Evolutionary conservation across 2,888 invertebrate species (phyloP), one percentile per base, ranked within the genome.

Genomic region (Xestia c-nigrum): DNA sequence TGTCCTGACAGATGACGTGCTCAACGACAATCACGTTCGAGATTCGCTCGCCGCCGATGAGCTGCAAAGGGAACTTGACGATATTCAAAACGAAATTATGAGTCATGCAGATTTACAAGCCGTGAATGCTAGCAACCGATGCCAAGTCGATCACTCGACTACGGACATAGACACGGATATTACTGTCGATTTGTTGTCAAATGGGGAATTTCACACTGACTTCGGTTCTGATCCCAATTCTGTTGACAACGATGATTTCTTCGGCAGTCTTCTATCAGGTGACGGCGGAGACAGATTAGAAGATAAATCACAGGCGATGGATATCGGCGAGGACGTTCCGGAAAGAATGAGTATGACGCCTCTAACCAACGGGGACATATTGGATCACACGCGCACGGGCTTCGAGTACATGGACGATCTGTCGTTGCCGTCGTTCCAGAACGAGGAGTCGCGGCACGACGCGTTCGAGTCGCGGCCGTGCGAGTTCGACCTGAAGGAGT

Each of bases 401-500:
- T 96, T 96, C 91, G 96, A 95, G 61, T 95, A 96, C 88, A 95
- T 96, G 91, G 95, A 95, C 84, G 96, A 96, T 40, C 87, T 97
- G 52, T 95, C 96, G 47, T 89, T 96, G 82, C 96, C 96, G 24
- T 95, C 95, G 47, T 94, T 96, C 84, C 94, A 95, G 78, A 92
- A 91, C 88, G 96, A 96, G 76, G 96, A 96, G 73, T 88, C 93
- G 50, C 92, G 94, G 12, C 94, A 92, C 81, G 91, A 90, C 63
- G 72, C 89, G 38, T 93, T 92, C 86, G 94, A 93, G 70, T 93
- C 94, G 78, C 92, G 95, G 38, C 86, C 93, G 40, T 93, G 94
- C 88, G 96, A 95, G 65, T 95, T 97, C 78, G 97, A 97, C 87
- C 92, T 97, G 68, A 96, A 98, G 90, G 98, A 98, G 91, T 95